Evolutionary conservation across 2,797 vertebrate species (phyloP).

Genomic region (Sebastes iracundus): DNA sequence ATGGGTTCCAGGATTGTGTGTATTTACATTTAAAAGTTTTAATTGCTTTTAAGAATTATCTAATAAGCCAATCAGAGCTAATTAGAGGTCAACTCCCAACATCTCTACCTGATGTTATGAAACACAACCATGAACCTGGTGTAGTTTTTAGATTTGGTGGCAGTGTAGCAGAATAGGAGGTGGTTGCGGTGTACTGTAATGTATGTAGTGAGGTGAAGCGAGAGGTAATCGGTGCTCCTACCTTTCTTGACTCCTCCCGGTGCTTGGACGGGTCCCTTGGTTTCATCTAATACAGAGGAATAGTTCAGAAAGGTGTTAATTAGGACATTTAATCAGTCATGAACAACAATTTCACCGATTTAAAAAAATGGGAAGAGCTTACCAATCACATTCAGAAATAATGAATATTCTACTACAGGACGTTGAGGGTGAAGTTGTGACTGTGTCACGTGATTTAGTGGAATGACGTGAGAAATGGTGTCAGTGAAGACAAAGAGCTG

Average conservation of each 20-base stretch:
- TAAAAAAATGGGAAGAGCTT: background rate
- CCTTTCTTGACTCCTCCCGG: constrained; percentile 96
- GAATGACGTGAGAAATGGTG: background rate
- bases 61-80: background rate
- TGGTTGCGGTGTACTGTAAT: background rate
- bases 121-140: background rate
- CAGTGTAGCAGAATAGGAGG: background rate
- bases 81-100: background rate
- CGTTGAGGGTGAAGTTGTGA: background rate
- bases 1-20: background rate
- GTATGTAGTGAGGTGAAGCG: background rate
- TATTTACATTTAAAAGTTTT: no score
- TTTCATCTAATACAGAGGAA: constrained; percentile 78
- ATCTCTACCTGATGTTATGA: background rate
- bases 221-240: constrained; percentile 69
- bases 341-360: background rate
- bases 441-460: background rate
- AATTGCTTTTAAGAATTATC: background rate
- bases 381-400: background rate
- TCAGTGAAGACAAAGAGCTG: background rate
- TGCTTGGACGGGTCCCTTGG: constrained; percentile 86
- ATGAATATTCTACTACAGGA: background rate
- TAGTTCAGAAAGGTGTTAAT: constrained; percentile 55
- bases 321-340: background rate
- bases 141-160: background rate